These are phyloP conservation scores for Lordiphosa mommai DNA, from an alignment of 1,140 invertebrate species.

Conservation along the genomic window DNA sequence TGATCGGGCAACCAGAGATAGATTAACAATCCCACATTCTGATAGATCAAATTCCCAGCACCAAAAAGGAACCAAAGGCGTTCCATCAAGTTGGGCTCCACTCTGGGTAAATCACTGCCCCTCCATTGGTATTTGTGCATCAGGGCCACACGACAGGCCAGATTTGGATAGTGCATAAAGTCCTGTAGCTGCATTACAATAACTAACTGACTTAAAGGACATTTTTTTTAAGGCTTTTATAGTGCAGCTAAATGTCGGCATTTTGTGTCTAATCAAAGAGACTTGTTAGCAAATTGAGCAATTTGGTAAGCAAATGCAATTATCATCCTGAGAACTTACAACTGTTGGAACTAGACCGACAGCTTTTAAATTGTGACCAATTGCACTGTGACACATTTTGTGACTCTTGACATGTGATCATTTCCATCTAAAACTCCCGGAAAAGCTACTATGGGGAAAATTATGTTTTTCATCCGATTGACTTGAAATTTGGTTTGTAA, in stretches of 20 bases:
- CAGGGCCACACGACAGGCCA: slow-evolving; percentile 29
- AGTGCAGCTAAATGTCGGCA: neutral
- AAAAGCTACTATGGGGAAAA: too few species aligned
- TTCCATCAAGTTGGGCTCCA: neutral
- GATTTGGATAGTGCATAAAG: slow-evolving; percentile 45
- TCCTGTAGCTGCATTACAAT: slow-evolving; percentile 33
- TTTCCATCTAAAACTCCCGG: too few species aligned
- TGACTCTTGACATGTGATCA: too few species aligned
- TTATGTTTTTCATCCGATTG: too few species aligned
- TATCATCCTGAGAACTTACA: slow-evolving; percentile 19
- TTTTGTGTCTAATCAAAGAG: slow-evolving; percentile 12
- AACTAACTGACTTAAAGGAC: slow-evolving; percentile 6
- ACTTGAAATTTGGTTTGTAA: too few species aligned
- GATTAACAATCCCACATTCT: slow-evolving; percentile 50
- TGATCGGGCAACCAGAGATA: slow-evolving; percentile 29
- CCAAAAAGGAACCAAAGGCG: slow-evolving; percentile 30
- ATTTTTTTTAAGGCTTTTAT: slow-evolving; percentile 11
- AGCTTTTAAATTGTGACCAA: neutral
- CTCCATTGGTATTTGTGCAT: slow-evolving; percentile 28
- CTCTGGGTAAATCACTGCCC: neutral
- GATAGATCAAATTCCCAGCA: slow-evolving; percentile 36
- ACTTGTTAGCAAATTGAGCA: slow-evolving; percentile 26
- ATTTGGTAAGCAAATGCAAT: slow-evolving; percentile 21
- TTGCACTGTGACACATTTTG: too few species aligned
- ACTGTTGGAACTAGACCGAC: neutral